Conservation (phyloP, 1,140 invertebrate genomes). For the Anadara kagoshimensis region DNA sequence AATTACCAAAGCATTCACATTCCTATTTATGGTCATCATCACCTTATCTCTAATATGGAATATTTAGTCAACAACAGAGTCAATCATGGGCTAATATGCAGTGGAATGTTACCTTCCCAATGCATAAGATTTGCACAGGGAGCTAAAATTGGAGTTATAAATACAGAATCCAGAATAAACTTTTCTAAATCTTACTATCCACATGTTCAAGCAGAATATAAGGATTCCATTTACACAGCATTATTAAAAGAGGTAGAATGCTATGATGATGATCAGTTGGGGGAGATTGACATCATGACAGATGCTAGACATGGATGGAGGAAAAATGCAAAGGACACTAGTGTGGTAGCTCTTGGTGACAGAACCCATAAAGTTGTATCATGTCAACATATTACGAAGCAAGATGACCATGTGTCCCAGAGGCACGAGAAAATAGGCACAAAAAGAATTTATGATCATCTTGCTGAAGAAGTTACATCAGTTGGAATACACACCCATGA, state of each 20-base stretch:
- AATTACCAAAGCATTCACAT: neutral
- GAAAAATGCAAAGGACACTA: neutral
- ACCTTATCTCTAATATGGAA: conserved; percentile 1
- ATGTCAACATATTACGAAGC: conserved; percentile 5
- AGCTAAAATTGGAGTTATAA: neutral
- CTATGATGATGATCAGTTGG: conserved; percentile 1
- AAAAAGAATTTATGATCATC: conserved; percentile 1
- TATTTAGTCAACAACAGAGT: conserved; percentile 10
- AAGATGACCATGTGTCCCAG: conserved; percentile 3
- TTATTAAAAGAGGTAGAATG: conserved; percentile 7
- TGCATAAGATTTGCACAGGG: conserved; percentile 4
- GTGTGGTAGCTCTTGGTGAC: neutral
- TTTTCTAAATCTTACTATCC: too few relatives aligned
- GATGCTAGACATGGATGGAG: too few relatives aligned
- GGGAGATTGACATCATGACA: conserved; percentile 11
- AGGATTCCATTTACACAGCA: neutral
- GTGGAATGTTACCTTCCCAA: conserved; percentile 9
- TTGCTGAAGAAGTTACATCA: too few relatives aligned
- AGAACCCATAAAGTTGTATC: conserved; percentile 3
- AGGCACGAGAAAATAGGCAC: conserved; percentile 3
- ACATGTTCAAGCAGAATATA: too few relatives aligned
- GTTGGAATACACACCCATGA: conserved; percentile 24
- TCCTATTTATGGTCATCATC: conserved; percentile 11
- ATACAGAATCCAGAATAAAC: too few relatives aligned
- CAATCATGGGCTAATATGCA: conserved; percentile 5